These are phyloP conservation scores for Bergia puertoricense DNA, from an alignment of 92 coral and sea anemone genomes.

Conservation along the genomic window DNA sequence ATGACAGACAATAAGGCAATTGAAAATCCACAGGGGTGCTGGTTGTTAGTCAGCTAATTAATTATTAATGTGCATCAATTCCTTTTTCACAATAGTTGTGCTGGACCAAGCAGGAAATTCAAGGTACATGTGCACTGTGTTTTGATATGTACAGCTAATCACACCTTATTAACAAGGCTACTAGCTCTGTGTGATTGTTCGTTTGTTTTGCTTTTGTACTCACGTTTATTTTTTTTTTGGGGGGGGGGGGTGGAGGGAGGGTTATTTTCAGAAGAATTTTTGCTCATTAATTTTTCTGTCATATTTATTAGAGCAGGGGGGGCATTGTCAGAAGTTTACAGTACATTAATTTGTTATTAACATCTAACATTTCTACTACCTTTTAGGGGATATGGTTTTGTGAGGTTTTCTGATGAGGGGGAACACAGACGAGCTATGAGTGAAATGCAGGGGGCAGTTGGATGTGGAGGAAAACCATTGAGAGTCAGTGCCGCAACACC, in stretches of 20 bases:
- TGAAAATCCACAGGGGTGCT: too few species aligned
- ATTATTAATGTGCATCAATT: neutral
- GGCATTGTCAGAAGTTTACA: too few species aligned
- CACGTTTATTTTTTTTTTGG: neutral
- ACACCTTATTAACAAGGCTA: too few species aligned
- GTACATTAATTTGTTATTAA: too few species aligned
- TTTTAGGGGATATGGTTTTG: conserved; percentile 97
- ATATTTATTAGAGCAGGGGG: too few species aligned
- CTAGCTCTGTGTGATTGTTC: too few species aligned
- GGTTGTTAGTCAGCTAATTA: too few species aligned
- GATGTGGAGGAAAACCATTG: conserved; percentile 91
- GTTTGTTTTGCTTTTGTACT: too few species aligned
- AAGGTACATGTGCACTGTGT: conserved; percentile 49
- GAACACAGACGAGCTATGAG: conserved; percentile 93
- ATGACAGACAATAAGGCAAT: too few species aligned
- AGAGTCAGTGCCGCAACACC: conserved; percentile 99
- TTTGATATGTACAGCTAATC: neutral
- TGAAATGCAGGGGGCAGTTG: conserved; percentile 96
- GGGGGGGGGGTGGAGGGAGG: neutral
- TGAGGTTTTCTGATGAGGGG: conserved; percentile 77
- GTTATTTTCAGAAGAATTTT: too few species aligned
- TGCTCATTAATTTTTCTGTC: too few species aligned
- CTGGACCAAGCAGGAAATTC: conserved; percentile 92
- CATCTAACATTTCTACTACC: too few species aligned
- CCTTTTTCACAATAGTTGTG: conserved; percentile 67